These are phyloP conservation scores for Drosophila tsacasi DNA, from an alignment of 1,140 invertebrate species.

Conservation along the genomic window DNA sequence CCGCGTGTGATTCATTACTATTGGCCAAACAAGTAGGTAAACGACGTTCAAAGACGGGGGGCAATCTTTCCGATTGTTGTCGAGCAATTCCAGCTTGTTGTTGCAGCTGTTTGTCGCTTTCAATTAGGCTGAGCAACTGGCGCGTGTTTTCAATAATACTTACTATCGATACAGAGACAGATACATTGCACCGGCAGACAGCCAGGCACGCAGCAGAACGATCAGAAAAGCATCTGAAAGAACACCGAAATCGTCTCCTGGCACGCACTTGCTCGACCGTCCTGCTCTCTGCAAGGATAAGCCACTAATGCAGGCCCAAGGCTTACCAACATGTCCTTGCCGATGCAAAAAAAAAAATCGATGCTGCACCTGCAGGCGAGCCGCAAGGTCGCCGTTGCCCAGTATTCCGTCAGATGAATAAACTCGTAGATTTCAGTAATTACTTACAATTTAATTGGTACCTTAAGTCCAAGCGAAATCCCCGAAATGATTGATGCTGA, in stretches of 20 bases:
- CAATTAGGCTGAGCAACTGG: slow-evolving; percentile 52
- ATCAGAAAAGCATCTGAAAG: slow-evolving; percentile 11
- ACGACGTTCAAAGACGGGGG: slow-evolving; percentile 18
- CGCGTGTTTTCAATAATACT: slow-evolving; percentile 71
- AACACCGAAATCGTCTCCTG: slow-evolving; percentile 8
- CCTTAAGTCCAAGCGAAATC: neutral
- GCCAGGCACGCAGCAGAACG: slow-evolving; percentile 51
- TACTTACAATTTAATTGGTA: slow-evolving; percentile 13
- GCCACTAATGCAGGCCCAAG: slow-evolving; percentile 36
- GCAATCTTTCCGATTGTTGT: slow-evolving; percentile 45
- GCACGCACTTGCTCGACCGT: slow-evolving; percentile 20
- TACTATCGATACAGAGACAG: slow-evolving; percentile 19
- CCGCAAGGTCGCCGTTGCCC: slow-evolving; percentile 19
- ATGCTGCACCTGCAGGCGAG: slow-evolving; percentile 22
- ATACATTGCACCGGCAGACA: slow-evolving; percentile 27
- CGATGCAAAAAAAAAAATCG: slow-evolving; percentile 34
- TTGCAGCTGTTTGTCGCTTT: slow-evolving; percentile 35
- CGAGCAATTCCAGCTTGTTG: slow-evolving; percentile 59
- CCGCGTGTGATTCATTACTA: slow-evolving; percentile 60
- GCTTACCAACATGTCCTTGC: slow-evolving; percentile 24
- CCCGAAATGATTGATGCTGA: slow-evolving; percentile 34
- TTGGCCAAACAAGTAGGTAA: slow-evolving; percentile 62
- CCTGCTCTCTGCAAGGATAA: slow-evolving; percentile 11
- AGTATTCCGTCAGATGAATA: neutral
- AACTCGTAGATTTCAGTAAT: slow-evolving; percentile 7